Percentiles rank a stretch among this genome's conserved stretches.
These are phyloP conservation scores for Amphipyra tragopoginis DNA, from an alignment of 2,888 invertebrate genomes.

Conservation along the genomic window DNA sequence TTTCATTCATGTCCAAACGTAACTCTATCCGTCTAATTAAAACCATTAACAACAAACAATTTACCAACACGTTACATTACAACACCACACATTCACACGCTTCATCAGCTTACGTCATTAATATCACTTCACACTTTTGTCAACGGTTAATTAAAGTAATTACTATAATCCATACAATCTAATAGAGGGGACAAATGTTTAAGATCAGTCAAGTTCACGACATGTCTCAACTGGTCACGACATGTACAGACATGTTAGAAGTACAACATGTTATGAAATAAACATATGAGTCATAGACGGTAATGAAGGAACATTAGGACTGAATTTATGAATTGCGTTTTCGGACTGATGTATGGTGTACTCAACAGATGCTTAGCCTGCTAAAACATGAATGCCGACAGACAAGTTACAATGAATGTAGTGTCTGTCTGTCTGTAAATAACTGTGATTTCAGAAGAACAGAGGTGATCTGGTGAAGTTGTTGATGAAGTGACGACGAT, in stretches of 20 bases:
- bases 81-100: constrained; percentile 63
- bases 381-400: constrained; percentile 3
- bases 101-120: constrained; percentile 60
- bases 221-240: constrained; percentile 84
- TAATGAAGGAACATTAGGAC: constrained; percentile 73
- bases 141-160: constrained; percentile 78
- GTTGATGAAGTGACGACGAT: background rate
- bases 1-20: background rate
- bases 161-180: constrained; percentile 77
- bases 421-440: constrained; percentile 5
- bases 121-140: constrained; percentile 67
- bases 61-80: constrained; percentile 18
- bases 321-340: constrained; percentile 74
- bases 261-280: constrained; percentile 77
- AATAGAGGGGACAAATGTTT: constrained; percentile 75
- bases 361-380: constrained; percentile 22
- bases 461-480: constrained; percentile 15
- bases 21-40: constrained; percentile 22
- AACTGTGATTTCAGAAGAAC: background rate
- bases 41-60: constrained; percentile 23
- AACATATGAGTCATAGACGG: constrained; percentile 75
- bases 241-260: constrained; percentile 78
- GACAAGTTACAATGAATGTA: constrained; percentile 12
- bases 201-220: constrained; percentile 84
- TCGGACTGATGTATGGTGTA: constrained; percentile 41